A percentile compares a stretch with the other conserved stretches of the same genome.
These are phyloP conservation scores for Stomatorhinus walkeri DNA, from an alignment of 2,797 vertebrate species.

Conservation along the genomic window DNA sequence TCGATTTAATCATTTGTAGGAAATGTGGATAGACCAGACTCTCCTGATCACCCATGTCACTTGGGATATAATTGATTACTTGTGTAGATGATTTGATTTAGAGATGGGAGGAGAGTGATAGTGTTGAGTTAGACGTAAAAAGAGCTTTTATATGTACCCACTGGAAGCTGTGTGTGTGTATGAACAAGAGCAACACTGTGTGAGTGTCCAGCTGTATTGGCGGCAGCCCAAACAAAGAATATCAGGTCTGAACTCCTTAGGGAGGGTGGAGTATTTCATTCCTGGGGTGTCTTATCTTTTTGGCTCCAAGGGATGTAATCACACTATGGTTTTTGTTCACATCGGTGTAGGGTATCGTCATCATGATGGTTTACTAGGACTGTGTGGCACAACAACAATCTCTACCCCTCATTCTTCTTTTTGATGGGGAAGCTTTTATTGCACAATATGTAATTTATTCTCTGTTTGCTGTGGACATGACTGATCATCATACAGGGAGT, in stretches of 20 bases:
- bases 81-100: not conserved
- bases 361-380: not conserved
- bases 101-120: not conserved
- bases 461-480: not conserved
- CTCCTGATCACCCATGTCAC: not conserved
- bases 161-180: not conserved
- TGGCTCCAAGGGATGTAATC: not conserved
- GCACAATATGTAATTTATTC: not conserved
- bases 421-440: not conserved
- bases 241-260: not conserved
- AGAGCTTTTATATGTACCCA: not conserved
- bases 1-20: not conserved
- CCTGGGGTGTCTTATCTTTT: not conserved
- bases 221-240: not conserved
- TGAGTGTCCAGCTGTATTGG: not conserved
- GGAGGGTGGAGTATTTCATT: not conserved
- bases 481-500: not conserved
- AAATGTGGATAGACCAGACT: not conserved
- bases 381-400: not conserved
- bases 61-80: not conserved
- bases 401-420: not conserved
- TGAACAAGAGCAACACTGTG: not conserved
- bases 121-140: not conserved
- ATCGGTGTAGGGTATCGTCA: not conserved
- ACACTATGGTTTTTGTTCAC: not conserved